Base-by-base conservation (phyloP, 2,888 invertebrate species). In the Synanthedon myopaeformis region DNA sequence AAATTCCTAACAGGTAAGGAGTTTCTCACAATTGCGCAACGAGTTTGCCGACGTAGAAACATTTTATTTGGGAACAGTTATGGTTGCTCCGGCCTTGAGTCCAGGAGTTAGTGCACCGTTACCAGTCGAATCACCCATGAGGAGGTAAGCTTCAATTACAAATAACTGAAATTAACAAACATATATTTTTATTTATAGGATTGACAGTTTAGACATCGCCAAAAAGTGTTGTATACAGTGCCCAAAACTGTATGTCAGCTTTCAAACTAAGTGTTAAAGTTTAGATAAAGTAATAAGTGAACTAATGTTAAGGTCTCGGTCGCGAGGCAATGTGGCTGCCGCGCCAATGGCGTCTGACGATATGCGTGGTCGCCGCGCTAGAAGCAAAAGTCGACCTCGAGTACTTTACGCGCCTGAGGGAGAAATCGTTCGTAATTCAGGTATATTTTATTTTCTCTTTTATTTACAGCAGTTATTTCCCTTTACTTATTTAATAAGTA, bases 1-100 rank as follows among this genome's bases (percentile, higher is more conserved):
- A 45, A 23, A 23, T 23, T 23, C 23, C n/a, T 11, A n/a, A 2
- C 72, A 95, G 96, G 94, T 97, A 3, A 90, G 96, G 64, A 97
- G 97, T 77, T 98, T 97, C 78, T 96, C 97, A 0, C 97, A 97
- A 69, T 85, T 98, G 53, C 91, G 97, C 51, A 96, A 96, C 76
- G 97, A 97, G 74, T 96, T 96, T 70, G 93, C 95, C 12, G 96
- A 96, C 67, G 93, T 96, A 53, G 96, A 96, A 74, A 96, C 96
- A 4, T 97, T 97, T 82, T 96, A 96, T 75, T 88, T 96, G 71
- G 92, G 93, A 11, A 89, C 79, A 0, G 60, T 78, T 53, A 67
- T 70, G 76, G 85, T 67, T 62, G 86, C 74, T 0, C 82, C 86
- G 2, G 84, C 85, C 0, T 58, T 84, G 23, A 85, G 75, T 23